phyloP scores from a whole-genome alignment of 2,888 invertebrate genomes.

The Xestia ashworthii region DNA sequence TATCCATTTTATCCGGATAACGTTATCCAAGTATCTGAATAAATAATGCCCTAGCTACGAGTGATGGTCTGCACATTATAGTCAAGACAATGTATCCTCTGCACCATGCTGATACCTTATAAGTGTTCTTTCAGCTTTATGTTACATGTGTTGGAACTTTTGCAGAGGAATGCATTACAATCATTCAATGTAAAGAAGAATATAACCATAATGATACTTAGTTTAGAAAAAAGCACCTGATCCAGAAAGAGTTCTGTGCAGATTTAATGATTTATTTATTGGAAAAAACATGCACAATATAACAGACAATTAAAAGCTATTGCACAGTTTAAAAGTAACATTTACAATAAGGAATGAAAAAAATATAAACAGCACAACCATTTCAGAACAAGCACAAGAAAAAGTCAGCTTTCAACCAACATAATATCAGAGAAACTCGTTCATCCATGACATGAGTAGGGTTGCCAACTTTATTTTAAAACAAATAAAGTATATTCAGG shows the following conservation, averaged over 20 bases:
- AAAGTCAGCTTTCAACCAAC: neutral
- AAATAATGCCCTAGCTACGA: too few species aligned
- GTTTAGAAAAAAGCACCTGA: neutral
- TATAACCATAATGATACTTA: neutral
- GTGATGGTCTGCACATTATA: too few species aligned
- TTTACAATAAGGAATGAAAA: neutral
- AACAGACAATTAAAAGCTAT: neutral
- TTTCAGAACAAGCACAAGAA: neutral
- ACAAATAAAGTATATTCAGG: too few species aligned
- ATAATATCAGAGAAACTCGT: neutral
- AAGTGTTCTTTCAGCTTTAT: too few species aligned
- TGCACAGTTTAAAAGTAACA: neutral
- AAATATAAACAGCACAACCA: neutral
- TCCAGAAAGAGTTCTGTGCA: neutral
- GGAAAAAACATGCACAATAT: neutral
- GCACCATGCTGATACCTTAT: too few species aligned
- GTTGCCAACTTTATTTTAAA: too few species aligned
- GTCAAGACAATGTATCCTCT: too few species aligned
- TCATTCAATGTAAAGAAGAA: neutral
- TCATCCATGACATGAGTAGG: neutral
- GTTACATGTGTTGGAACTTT: neutral
- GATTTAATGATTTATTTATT: conserved; percentile 1
- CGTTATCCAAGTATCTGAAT: too few species aligned
- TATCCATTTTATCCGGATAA: too few species aligned
- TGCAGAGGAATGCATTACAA: neutral